Evolutionary conservation across 2,113 vertebrate species (phyloP).

Genomic region (Alces alces): DNA sequence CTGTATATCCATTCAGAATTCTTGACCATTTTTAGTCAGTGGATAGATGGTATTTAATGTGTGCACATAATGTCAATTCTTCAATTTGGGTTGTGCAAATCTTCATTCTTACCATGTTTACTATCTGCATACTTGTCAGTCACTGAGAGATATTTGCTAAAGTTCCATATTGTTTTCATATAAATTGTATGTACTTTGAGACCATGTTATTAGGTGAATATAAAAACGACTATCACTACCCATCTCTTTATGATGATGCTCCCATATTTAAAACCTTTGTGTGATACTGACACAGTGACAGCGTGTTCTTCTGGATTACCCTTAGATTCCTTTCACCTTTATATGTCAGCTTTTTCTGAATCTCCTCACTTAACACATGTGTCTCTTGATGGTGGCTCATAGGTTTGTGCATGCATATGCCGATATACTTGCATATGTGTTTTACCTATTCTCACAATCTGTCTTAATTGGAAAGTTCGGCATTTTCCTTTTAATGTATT

Average conservation of each 20-base stretch:
- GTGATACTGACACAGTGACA: neutral
- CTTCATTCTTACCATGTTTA: neutral
- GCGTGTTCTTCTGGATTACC: neutral
- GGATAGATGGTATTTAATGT: too few relatives aligned
- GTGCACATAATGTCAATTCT: neutral
- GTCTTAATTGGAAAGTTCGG: neutral
- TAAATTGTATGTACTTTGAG: neutral
- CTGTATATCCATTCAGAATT: neutral
- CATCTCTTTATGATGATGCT: rapidly evolving
- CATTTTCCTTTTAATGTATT: neutral
- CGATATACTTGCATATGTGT: neutral
- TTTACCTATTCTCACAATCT: neutral
- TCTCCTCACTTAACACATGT: neutral
- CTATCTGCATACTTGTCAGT: neutral
- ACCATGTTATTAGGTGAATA: neutral
- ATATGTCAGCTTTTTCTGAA: neutral
- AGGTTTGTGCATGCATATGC: neutral
- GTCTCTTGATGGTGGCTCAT: neutral
- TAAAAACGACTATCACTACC: neutral
- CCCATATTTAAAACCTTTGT: neutral
- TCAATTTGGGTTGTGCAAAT: neutral
- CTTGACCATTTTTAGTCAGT: neutral
- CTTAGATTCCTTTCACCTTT: neutral
- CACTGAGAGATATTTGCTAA: neutral
- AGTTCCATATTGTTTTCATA: neutral